These are phyloP conservation scores for Acipenser transmontanus DNA, from an alignment of 2,797 vertebrate genomes.

Conservation along the genomic window DNA sequence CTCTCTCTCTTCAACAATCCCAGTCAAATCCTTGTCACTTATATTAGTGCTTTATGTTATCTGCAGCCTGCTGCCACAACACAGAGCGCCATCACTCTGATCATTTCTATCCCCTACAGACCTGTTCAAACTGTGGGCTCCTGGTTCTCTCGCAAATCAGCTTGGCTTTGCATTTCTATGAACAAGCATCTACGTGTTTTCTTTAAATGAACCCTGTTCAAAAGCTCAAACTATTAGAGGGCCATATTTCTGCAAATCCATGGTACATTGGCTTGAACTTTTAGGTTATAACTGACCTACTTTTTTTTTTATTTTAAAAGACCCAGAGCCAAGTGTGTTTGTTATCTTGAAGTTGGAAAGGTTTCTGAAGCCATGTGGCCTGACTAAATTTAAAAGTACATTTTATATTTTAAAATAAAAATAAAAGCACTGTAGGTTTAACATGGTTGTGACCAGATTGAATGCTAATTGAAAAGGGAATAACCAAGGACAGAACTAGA, in stretches of 20 bases:
- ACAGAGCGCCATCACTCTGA: background rate
- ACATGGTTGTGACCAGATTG: constrained; percentile 5
- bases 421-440: constrained; percentile 1
- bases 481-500: background rate
- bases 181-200: background rate
- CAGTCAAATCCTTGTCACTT: background rate
- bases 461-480: background rate
- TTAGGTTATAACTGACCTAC: too few relatives aligned
- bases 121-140: constrained; percentile 4
- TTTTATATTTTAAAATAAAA: background rate
- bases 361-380: background rate
- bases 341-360: too few relatives aligned
- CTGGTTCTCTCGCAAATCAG: constrained; percentile 2
- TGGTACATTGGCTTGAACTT: too few relatives aligned
- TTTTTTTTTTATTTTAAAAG: too few relatives aligned
- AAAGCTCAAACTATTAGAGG: too few relatives aligned
- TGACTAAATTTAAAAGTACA: background rate
- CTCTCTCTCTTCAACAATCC: constrained; percentile 5
- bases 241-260: too few relatives aligned
- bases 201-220: too few relatives aligned
- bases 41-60: constrained; percentile 12
- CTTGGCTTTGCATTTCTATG: background rate
- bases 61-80: background rate
- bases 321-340: too few relatives aligned
- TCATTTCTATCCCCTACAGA: constrained; percentile 8